Base-by-base conservation (phyloP, 2,797 vertebrate genomes). In the Serranus cabrilla region DNA sequence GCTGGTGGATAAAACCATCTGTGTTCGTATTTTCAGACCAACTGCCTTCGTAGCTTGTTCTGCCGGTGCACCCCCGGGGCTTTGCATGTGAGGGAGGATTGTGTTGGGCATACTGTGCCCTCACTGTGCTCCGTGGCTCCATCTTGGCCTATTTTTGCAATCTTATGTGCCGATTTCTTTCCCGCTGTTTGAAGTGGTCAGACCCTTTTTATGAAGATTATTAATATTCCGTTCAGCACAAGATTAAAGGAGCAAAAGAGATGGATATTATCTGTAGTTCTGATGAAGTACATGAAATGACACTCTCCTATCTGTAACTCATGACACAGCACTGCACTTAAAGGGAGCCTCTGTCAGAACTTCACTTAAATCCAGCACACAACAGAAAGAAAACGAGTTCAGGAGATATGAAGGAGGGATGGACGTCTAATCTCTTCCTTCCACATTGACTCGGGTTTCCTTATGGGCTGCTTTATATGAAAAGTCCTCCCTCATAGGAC, bases 191-290 rank as follows among this genome's bases (percentile, higher is more conserved):
- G 62, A 77, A 69, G 71, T 60, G 56, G 58, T 71, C 50, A 13
- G 18, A 23, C 6, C 40, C 23, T 72, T 83, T 76, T 81, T 34
- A 63, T 70, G 45, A 74, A 51, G 27, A 56, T 63, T 46, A 76
- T 90, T 86, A 90, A 87, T 89, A 85, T 89, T 91, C 88, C 82
- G 60, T 85, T 76, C 62, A 56, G 58, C 70, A 55, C 68, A 58
- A 88, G 82, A 89, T 86, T 84, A 85, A 82, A 71, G 27, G 18
- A 63, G 65, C 27, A 55, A 43, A 69, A 72, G 66, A 71, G 71
- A 67, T 65, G 40, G 76, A 78, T 74, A 60, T 45, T 63, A 82
- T 87, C 82, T 83, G 49, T 46, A 64, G 56, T 74, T 82, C 46
- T 71, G 76, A 79, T 83, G 78, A 69, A 76, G 55, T 47, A 76